Base-by-base conservation (phyloP, 2,113 vertebrate genomes). In the Elgaria multicarinata region DNA sequence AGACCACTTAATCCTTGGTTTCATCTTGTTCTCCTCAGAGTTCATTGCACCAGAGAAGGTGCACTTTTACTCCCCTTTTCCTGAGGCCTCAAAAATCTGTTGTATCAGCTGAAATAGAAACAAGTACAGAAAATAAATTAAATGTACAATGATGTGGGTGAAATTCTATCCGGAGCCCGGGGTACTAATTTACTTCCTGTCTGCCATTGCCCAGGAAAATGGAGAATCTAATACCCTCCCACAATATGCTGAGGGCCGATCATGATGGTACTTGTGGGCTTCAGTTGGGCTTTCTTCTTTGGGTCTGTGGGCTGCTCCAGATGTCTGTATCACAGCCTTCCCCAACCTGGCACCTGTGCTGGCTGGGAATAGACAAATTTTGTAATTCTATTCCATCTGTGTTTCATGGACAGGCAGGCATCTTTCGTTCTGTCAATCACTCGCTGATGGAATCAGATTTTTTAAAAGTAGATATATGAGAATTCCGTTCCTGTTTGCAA, bases 61-160 rank as follows among this genome's bases (percentile, higher is more conserved):
- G 88, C 78, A 90, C 22, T 58, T 89, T 66, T 26, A 85, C 76
- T 92, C 81, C 13, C 0, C 16, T 0, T 91, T 87, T 83, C 14
- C 26, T 75, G 93, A 89, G 88, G 22, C 22, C 94, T 90, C 91
- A 89, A 85, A 86, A 88, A 42, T 66, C 24, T 53, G 39, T 36
- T 50, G 91, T 78, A 93, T 44, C 94, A 93, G 84, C 18, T 6
- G 75, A 86, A 91, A 93, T 72, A 86, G 66, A 82, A 6, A 31
- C 88, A 90, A 20, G 6, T 3, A 18, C 0, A 74, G 22, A 85
- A 85, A 4, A 14, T 39, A 8, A 3, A 20, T 75, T 75, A 71
- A 33, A 58, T 86, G 74, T 75, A 69, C 55, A n/a, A 86, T 77
- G 33, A 66, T 46, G 39, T 46, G 74, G 36, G 58, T 46, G 44